These are phyloP conservation scores for Drosophila paramelanica DNA, from an alignment of 2,888 invertebrate species.

Conservation along the genomic window DNA sequence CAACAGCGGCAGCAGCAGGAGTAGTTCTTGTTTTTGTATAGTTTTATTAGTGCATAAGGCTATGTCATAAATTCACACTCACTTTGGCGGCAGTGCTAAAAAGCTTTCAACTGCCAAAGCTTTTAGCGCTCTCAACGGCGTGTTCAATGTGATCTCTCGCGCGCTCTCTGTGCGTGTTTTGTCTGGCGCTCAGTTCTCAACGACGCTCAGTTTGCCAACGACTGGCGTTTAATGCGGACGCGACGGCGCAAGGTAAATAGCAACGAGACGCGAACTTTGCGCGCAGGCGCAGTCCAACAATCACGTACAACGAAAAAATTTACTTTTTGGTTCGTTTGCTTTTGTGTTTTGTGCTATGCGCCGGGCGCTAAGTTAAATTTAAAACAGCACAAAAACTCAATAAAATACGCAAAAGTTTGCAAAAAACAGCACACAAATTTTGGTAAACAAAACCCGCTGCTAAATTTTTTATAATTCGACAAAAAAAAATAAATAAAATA, in stretches of 20 bases:
- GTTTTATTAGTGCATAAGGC: constrained; percentile 44
- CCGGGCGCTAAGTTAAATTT: constrained; percentile 39
- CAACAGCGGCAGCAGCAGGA: constrained; percentile 40
- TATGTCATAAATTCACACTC: constrained; percentile 64
- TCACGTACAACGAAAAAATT: constrained; percentile 46
- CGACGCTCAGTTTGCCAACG: constrained; percentile 70
- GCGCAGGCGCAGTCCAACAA: constrained; percentile 67
- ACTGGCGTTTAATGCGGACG: constrained; percentile 78
- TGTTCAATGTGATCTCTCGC: constrained; percentile 3
- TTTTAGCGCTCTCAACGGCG: constrained; percentile 37
- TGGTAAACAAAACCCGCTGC: constrained; percentile 42
- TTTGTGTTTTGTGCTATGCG: constrained; percentile 39
- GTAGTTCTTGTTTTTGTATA: constrained; percentile 53
- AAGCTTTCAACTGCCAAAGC: constrained; percentile 58
- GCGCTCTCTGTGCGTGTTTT: constrained; percentile 49
- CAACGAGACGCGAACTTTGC: constrained; percentile 30
- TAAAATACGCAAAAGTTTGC: constrained; percentile 42
- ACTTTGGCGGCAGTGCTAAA: constrained; percentile 44
- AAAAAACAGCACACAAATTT: constrained; percentile 14
- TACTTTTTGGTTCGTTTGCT: constrained; percentile 43
- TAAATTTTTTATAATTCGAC: constrained; percentile 38
- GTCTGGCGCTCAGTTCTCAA: constrained; percentile 48
- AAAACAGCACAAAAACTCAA: constrained; percentile 24
- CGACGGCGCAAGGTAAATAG: constrained; percentile 40
- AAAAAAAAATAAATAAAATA: constrained; percentile 34